Base-by-base conservation (phyloP, 2,113 vertebrate genomes). In the Gobio gobio region DNA sequence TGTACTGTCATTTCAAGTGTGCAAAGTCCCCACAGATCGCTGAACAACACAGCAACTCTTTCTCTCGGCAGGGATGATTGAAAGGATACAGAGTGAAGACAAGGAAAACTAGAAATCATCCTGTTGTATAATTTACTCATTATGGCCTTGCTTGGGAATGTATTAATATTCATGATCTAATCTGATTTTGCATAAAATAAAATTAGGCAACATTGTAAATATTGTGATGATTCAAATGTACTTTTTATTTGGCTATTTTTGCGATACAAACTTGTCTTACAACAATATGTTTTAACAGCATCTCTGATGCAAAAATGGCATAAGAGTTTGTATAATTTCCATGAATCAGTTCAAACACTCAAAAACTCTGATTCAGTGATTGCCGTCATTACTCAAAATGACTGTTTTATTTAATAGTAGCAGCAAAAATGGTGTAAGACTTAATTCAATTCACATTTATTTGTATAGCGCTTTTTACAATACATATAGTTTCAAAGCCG, bases 21-120 rank as follows among this genome's bases (percentile, higher is more conserved):
- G 63, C 26, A 54, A 20, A 68, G 79, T 54, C 79, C 26, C 33
- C 40, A 18, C 2, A 79, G 36, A 81, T 59, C 61, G 18, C 80
- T n/a, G 26, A 56, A 72, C 26, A 29, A 63, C 78, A 47, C 10
- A 5, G 24, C 12, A 63, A 16, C 20, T 72, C 64, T 68, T 68
- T 10, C 47, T 26, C 45, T 68, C 29, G 10, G 43, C 45, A n/a
- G 43, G 26, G 22, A 2, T 51, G 61, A 56, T 16, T 72, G 33
- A 22, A 83, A 72, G n/a, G 45, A 3, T 81, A 47, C n/a, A 40
- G 3, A 33, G 13, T 58, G 16, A 22, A 58, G 51, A 58, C 1
- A 6, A 13, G 51, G 49, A 10, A 70, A 22, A 74, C 70, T 24
- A 73, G 22, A 73, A 24, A 73, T 73, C 70, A 20, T 8, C 5